Conservation (phyloP, 2,888 invertebrate genomes). For the Cartodere bifasciata region DNA sequence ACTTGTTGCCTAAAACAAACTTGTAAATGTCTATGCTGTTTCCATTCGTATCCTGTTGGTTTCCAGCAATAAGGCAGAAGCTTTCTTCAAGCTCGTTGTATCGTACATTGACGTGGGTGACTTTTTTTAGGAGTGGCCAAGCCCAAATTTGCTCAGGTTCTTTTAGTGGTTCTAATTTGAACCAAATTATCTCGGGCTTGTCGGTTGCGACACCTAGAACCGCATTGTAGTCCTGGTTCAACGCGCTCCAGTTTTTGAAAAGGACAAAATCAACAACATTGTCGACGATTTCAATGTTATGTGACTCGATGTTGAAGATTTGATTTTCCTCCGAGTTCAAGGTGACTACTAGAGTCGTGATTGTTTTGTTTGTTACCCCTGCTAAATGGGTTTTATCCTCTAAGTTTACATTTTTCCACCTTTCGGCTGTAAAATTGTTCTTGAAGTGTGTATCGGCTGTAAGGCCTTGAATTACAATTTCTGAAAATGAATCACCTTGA, state of each 20-base stretch:
- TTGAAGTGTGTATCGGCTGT: slow-evolving; percentile 16
- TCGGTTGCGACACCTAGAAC: slow-evolving; percentile 23
- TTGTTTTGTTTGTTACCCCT: too few relatives aligned
- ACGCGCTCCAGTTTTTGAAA: slow-evolving; percentile 21
- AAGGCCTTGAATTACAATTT: slow-evolving; percentile 19
- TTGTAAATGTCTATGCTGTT: too few relatives aligned
- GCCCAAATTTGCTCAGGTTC: slow-evolving; percentile 23
- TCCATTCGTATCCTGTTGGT: too few relatives aligned
- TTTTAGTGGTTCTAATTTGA: slow-evolving; percentile 20
- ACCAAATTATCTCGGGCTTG: slow-evolving; percentile 25
- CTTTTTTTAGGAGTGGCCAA: slow-evolving; percentile 21
- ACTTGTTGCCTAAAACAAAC: too few relatives aligned
- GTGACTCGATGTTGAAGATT: too few relatives aligned
- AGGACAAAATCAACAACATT: slow-evolving; percentile 20
- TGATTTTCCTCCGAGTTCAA: too few relatives aligned
- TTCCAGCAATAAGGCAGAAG: too few relatives aligned
- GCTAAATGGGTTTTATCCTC: slow-evolving; percentile 3
- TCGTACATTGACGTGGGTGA: slow-evolving; percentile 17
- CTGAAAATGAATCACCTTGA: slow-evolving; percentile 15
- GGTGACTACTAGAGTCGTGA: too few relatives aligned
- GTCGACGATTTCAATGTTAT: too few relatives aligned
- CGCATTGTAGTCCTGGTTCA: too few relatives aligned
- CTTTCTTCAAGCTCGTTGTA: too few relatives aligned
- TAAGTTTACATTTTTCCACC: slow-evolving; percentile 19
- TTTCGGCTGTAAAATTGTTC: slow-evolving; percentile 15